Conservation (phyloP, 2,797 vertebrate genomes). For the Bucorvus abyssinicus region DNA sequence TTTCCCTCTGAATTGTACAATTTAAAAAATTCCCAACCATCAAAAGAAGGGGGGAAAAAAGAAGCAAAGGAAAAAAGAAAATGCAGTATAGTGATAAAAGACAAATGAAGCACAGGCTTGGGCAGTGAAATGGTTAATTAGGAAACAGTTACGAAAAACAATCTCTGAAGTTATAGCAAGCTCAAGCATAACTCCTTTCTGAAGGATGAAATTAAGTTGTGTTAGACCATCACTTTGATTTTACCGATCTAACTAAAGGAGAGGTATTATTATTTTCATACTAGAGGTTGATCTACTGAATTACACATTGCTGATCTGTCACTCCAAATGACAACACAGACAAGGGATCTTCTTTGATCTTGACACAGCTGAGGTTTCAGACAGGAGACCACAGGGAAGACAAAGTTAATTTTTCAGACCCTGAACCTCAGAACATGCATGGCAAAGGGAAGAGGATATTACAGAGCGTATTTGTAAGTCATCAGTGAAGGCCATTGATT, state of each 20-base stretch:
- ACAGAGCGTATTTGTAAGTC: not conserved
- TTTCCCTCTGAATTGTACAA: not conserved
- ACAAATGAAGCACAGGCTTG: not conserved
- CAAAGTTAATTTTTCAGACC: constrained; percentile 33
- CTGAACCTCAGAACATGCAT: not conserved
- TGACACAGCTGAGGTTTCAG: constrained; percentile 52
- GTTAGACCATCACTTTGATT: constrained; percentile 76
- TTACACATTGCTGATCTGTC: constrained; percentile 66
- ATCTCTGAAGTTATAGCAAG: constrained; percentile 46
- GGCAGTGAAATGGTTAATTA: constrained; percentile 61
- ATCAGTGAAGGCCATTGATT: constrained; percentile 14
- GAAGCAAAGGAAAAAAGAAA: not conserved
- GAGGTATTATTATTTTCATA: constrained; percentile 73
- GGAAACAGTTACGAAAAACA: constrained; percentile 15
- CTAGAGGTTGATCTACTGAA: constrained; percentile 60
- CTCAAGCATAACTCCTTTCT: constrained; percentile 62
- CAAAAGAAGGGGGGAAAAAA: not conserved
- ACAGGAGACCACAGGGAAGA: constrained; percentile 45
- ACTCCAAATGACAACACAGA: constrained; percentile 72
- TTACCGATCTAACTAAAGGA: constrained; percentile 65
- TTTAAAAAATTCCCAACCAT: not conserved
- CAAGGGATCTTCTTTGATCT: constrained; percentile 73
- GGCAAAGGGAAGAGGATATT: not conserved
- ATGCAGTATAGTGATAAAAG: not conserved
- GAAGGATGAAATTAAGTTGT: constrained; percentile 74